Evolutionary conservation across 2,797 vertebrate genomes (phyloP).

Genomic region (Microcaecilia unicolor): DNA sequence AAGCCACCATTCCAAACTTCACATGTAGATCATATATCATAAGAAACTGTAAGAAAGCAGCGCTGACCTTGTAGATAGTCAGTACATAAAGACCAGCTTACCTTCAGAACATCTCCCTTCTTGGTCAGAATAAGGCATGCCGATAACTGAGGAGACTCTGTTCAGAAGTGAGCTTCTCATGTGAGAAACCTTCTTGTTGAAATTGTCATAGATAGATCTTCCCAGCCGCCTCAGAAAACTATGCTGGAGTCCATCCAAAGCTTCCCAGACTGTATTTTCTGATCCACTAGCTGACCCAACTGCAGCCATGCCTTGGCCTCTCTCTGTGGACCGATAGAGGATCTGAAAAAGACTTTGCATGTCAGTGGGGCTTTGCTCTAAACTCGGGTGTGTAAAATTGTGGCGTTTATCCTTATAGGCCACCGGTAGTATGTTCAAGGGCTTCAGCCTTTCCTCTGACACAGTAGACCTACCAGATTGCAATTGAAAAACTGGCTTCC

Average conservation of each 20-base stretch:
- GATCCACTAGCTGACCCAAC: conserved; percentile 38
- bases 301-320: conserved; percentile 17
- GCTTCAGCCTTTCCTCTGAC: conserved; percentile 50
- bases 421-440: conserved; percentile 56
- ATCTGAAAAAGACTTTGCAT: conserved; percentile 65
- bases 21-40: too few relatives aligned
- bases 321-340: conserved; percentile 53
- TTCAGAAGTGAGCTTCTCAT: conserved; percentile 70
- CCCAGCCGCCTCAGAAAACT: conserved; percentile 70
- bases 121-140: conserved; percentile 49
- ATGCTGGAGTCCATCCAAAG: conserved; percentile 58
- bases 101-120: conserved; percentile 69
- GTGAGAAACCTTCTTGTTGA: conserved; percentile 65
- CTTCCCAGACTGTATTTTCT: conserved; percentile 48
- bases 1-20: too few relatives aligned
- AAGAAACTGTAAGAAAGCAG: too few relatives aligned
- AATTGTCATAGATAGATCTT: conserved; percentile 64
- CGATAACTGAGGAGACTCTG: conserved; percentile 67
- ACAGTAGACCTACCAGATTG: conserved; percentile 46
- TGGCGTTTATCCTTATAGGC: conserved; percentile 23
- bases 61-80: too few relatives aligned
- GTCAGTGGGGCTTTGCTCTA: neutral
- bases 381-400: conserved; percentile 24
- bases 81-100: too few relatives aligned
- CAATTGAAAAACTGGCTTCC: conserved; percentile 73